Base-by-base conservation (phyloP, 2,888 invertebrate genomes). In the Crematogaster levior region DNA sequence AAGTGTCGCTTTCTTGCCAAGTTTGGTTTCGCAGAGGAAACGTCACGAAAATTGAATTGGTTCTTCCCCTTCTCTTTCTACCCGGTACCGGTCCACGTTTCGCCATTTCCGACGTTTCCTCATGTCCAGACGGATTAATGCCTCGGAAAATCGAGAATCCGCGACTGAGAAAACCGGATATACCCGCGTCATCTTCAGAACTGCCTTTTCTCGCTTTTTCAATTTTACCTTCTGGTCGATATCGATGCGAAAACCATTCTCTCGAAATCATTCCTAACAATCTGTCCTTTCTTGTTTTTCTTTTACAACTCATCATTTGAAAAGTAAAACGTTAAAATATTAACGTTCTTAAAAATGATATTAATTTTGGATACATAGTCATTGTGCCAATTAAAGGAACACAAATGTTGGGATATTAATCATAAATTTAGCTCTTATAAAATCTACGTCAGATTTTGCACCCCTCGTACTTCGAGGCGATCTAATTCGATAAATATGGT, bases 21-120 rank as follows among this genome's bases (percentile, higher is more conserved):
- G 73, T 82, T 86, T 21, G 81, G 81, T 74, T 85, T 80, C 81
- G 80, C 37, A 65, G 65, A 68, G 86, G 86, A 84, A 87, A 86
- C 87, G 84, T 87, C 73, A 83, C 83, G 89, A 89, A 89, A 89
- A 89, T 89, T 88, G 89, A 89, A 89, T 89, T 82, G 88, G 56
- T 84, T 53, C 46, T 61, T 53, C 37, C 24, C 10, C 18, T n/a
- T 34, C 53, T 7, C n/a, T 34, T 10, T 15, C 6, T 30, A 30
- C 27, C 66, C 40, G 40, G 58, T 43, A 65, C 34, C 60, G 81
- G 61, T 9, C 84, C 82, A 75, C 77, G 82, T 86, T 82, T 81
- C 81, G 85, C 74, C 74, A 86, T 86, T 88, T 88, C 86, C 88
- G 86, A 85, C 74, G 66, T 82, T 89, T 72, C 46, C 61, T 63